Base-by-base conservation (phyloP, 2,888 invertebrate genomes). In the Nomada flava region DNA sequence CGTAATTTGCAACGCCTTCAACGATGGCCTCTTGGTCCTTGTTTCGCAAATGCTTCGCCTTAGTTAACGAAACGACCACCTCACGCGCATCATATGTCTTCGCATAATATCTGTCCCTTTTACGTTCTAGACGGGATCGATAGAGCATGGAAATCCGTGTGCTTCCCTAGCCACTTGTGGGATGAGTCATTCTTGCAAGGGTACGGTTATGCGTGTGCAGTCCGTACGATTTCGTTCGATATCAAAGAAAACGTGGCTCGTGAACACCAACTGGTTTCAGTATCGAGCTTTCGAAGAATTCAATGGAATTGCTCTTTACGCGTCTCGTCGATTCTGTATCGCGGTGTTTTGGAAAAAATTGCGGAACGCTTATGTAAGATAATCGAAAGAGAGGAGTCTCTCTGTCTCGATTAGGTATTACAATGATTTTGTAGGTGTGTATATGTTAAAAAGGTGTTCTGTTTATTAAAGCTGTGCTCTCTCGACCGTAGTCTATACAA, bases 1-100 rank as follows among this genome's bases (percentile, higher is more conserved):
- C 20, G 73, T 65, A 59, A 59, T 70, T 70, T 18, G 70, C 70
- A 50, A 70, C 70, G 70, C 70, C 60, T 59, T 70, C 50, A 18
- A 57, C 36, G 65, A 29, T 64, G 36, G n/a, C 26, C 68, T 7
- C 69, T 5, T 15, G 42, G 23, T 11, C 26, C 69, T 59, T 15
- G 68, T 57, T 20, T 26, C 23, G 18, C 44, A 47, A 59, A 59
- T 42, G 57, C 47, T 20, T 26, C 69, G 47, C 29, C 70, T 70
- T 70, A 20, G 60, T 57, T 47, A 57, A 65, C 73, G 73, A 73
- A 65, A 65, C 7, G 47, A 1, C 18, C 62, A 15, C 5, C 1
- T 20, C 11, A 0, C 13, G 15, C 53, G 29, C 64, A 57, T 73
- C 73, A 47, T 57, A 18, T 57, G 73, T 73, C 73, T 47, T 73